Evolutionary conservation across 53 echinoderm and acorn worm species (phyloP).

Genomic region (Mesocentrotus franciscanus): DNA sequence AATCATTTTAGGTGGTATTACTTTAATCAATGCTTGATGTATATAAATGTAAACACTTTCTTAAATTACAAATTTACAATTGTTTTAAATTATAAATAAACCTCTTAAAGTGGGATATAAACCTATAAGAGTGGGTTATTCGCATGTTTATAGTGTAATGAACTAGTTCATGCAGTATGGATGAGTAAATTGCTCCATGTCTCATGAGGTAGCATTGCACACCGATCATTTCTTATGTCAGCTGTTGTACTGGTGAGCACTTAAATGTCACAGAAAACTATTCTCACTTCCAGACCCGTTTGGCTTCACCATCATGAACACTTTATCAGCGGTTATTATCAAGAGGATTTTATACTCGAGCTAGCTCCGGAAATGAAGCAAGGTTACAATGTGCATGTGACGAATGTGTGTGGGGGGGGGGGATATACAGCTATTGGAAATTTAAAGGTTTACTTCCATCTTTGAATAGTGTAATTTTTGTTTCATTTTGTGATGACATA

Average conservation of each 20-base stretch:
- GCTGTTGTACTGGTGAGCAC: slow-evolving; percentile 17
- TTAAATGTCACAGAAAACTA: slow-evolving; percentile 8
- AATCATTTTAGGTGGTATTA: neutral
- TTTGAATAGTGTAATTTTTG: no score
- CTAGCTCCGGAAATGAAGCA: no score
- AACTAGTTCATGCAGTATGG: neutral
- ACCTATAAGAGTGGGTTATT: neutral
- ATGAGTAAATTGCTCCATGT: slow-evolving; percentile 44
- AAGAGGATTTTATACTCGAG: no score
- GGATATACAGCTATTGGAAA: no score
- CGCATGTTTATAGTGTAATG: neutral
- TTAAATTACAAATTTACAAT: no score
- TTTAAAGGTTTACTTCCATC: no score
- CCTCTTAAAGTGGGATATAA: neutral
- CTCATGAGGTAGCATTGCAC: slow-evolving; percentile 16
- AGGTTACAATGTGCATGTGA: no score
- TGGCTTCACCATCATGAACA: neutral
- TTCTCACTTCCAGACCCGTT: slow-evolving; percentile 9
- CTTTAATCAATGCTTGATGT: neutral
- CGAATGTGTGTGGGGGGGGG: no score
- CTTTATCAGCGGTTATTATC: neutral
- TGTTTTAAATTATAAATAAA: neutral
- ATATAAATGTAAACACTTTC: no score
- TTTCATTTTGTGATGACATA: neutral
- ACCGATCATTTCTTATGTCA: slow-evolving; percentile 43